These are phyloP conservation scores for Buathra laborator DNA, from an alignment of 2,888 invertebrate species.

Conservation along the genomic window DNA sequence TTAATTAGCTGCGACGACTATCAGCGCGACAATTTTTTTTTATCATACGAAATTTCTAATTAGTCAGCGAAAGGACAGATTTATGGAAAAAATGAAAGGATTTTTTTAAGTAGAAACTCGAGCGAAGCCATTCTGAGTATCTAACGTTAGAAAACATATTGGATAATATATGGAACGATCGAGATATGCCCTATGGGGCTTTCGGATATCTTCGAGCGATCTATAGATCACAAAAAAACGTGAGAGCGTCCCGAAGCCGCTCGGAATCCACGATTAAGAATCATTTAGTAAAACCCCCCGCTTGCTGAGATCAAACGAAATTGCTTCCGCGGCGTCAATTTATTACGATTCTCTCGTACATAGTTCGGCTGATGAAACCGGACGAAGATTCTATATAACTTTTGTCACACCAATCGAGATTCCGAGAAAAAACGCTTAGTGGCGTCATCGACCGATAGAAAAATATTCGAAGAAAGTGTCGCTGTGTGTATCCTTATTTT, in stretches of 20 bases:
- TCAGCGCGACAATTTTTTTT: neutral
- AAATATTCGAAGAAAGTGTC: constrained; percentile 36
- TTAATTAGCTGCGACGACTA: neutral
- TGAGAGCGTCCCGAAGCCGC: neutral
- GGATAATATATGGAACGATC: neutral
- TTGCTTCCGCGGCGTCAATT: neutral
- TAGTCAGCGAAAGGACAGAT: neutral
- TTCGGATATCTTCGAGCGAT: neutral
- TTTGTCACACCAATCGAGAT: constrained; percentile 21
- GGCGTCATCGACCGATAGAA: neutral
- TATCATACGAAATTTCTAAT: neutral
- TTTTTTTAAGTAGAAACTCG: neutral
- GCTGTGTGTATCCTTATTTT: neutral
- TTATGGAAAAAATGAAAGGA: neutral
- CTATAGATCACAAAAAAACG: constrained; percentile 6
- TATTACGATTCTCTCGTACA: constrained; percentile 1
- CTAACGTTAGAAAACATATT: constrained; percentile 1
- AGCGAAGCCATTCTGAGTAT: neutral
- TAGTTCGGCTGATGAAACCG: neutral
- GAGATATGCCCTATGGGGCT: neutral
- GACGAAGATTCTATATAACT: neutral
- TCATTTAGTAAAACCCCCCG: constrained; percentile 12
- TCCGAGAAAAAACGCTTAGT: neutral
- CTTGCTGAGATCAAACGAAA: neutral
- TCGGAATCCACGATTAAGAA: constrained; percentile 16